Evolutionary conservation across 2,797 vertebrate species (phyloP).

Genomic region (Chelon auratus): DNA sequence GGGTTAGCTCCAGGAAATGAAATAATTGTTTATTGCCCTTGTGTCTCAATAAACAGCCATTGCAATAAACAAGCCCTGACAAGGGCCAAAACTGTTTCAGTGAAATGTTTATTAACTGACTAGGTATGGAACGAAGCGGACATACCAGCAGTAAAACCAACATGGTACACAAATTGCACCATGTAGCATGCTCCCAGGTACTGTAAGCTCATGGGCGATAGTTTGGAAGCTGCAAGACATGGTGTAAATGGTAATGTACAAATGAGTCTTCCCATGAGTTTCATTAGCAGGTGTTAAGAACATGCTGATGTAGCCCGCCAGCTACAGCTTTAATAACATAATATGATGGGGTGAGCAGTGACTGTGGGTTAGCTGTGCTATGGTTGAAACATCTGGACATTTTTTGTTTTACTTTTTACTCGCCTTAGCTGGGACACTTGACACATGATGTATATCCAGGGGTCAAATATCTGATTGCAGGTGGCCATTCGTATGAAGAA

Average conservation of each 20-base stretch:
- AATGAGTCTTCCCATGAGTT: slow-evolving; percentile 8
- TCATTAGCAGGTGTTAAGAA: slow-evolving; percentile 17
- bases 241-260: slow-evolving; percentile 8
- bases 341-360: slow-evolving; percentile 22
- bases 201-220: slow-evolving; percentile 16
- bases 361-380: slow-evolving; percentile 1
- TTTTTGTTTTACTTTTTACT: slow-evolving; percentile 69
- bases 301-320: slow-evolving; percentile 10
- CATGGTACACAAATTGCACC: slow-evolving; percentile 1
- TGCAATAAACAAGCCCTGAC: slow-evolving; percentile 15
- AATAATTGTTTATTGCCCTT: slow-evolving; percentile 7
- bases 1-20: slow-evolving; percentile 38
- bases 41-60: neutral
- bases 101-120: slow-evolving; percentile 17
- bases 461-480: slow-evolving; percentile 95
- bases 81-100: slow-evolving; percentile 3
- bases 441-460: slow-evolving; percentile 94
- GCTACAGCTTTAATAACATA: neutral
- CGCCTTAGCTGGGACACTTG: slow-evolving; percentile 80
- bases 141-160: slow-evolving; percentile 10
- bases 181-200: slow-evolving; percentile 19
- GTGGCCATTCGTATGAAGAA: slow-evolving; percentile 90
- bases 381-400: neutral
- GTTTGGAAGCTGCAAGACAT: slow-evolving; percentile 27
- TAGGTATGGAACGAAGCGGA: slow-evolving; percentile 18